Evolutionary conservation across 2,888 invertebrate genomes (phyloP), one percentile per base, ranked within the genome.

Genomic region (Cephus nigrinus): DNA sequence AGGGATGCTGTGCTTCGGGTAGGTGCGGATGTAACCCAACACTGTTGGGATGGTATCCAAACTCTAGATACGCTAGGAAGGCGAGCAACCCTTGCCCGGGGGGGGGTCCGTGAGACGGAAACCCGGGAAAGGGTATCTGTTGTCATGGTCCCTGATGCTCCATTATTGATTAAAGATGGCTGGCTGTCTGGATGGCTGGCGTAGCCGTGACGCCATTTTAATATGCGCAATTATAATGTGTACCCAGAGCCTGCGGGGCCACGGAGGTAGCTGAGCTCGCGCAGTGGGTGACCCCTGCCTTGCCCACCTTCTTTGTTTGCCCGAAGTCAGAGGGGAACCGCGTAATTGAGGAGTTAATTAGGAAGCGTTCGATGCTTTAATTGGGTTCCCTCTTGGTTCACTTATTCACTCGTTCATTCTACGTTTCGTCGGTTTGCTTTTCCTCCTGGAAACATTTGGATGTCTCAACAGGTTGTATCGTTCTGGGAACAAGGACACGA

Each of bases 151-250:
- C 91, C 91, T 91, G 90, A 91, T 90, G 91, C 88, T 91, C 89
- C 91, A 90, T 91, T 91, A 91, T 91, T 91, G 91, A 91, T 91
- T 91, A 90, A 91, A 91, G 91, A 91, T 91, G 91, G 91, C 90
- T 90, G 90, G 86, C 80, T 81, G 78, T 78, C 69, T 34, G 79
- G 74, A 68, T 79, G 79, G 80, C 69, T 83, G 80, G 80, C 80
- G 79, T 79, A 83, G 81, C 73, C 84, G 85, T 84, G 88, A 87
- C 89, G 90, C 90, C 90, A 91, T 91, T 91, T 91, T 90, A 91
- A 91, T 91, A 90, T 91, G 91, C 90, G 89, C 90, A 90, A 91
- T 91, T 91, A 90, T 90, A 90, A 91, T 90, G 89, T 90, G 87
- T 90, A 88, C 87, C 84, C 85, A 85, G 86, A 76, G 77, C 79